phyloP scores from a whole-genome alignment of 2,888 invertebrate genomes.

The Camponotus fellah region DNA sequence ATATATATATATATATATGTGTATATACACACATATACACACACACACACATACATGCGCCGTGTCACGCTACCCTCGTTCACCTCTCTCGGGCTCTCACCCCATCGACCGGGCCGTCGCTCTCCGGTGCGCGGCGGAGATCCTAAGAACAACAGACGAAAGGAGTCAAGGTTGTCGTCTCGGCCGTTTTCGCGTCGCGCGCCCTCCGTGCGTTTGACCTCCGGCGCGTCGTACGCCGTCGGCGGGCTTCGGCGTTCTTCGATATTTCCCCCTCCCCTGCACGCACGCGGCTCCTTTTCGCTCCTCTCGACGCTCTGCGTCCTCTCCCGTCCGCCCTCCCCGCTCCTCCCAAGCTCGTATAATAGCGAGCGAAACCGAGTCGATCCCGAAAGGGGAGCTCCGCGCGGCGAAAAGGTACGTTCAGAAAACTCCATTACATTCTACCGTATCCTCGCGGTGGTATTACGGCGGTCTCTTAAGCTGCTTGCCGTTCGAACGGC shows the following conservation, averaged over 20 bases:
- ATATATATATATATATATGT: not conserved
- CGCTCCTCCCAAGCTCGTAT: slow-evolving; percentile 26
- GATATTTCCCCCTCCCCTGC: slow-evolving; percentile 3
- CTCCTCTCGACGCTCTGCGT: not conserved
- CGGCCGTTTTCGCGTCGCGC: slow-evolving; percentile 53
- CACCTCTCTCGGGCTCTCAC: slow-evolving; percentile 26
- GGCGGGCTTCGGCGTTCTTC: slow-evolving; percentile 50
- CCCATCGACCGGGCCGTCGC: slow-evolving; percentile 18
- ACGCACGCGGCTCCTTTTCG: not conserved
- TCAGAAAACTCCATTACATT: slow-evolving; percentile 12
- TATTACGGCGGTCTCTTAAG: slow-evolving; percentile 17
- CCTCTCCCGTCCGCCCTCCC: not conserved
- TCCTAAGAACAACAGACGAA: slow-evolving; percentile 69
- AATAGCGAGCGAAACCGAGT: slow-evolving; percentile 37
- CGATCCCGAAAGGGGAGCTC: slow-evolving; percentile 33
- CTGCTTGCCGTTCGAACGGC: not conserved
- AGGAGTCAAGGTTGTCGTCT: slow-evolving; percentile 73
- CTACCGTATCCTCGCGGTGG: not conserved
- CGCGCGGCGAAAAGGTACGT: slow-evolving; percentile 4
- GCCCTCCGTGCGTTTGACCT: slow-evolving; percentile 59
- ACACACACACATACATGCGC: not conserved
- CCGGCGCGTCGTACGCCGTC: slow-evolving; percentile 52
- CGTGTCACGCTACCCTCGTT: slow-evolving; percentile 45
- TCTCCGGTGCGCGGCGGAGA: slow-evolving; percentile 25
- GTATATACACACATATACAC: not conserved